A percentile compares a stretch with the other conserved stretches of the same genome.
phyloP scores from a whole-genome alignment of 2,797 vertebrate genomes.

The Aphelocoma californica region DNA sequence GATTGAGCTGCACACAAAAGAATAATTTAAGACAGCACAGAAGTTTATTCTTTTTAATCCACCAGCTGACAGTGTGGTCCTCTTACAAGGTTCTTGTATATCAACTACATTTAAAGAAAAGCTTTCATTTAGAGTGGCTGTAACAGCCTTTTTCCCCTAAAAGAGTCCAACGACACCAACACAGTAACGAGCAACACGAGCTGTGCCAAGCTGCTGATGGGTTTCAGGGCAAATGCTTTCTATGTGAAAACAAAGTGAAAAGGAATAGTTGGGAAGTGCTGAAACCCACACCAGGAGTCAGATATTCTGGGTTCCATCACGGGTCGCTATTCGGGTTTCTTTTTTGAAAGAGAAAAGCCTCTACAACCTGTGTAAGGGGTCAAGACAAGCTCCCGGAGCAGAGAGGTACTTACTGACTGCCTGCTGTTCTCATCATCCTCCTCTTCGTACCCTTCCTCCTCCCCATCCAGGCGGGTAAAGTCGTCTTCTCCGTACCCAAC shows the following conservation, averaged over 20 bases:
- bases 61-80: neutral
- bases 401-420: conserved; percentile 84
- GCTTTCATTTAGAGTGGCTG: neutral
- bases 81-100: rapidly evolving
- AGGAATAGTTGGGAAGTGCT: neutral
- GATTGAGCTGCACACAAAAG: neutral
- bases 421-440: conserved; percentile 90
- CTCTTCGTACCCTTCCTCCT: conserved; percentile 83
- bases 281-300: neutral
- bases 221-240: neutral
- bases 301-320: rapidly evolving
- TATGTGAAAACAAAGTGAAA: neutral
- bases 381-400: neutral
- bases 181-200: neutral
- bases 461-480: conserved; percentile 78
- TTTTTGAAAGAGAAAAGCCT: neutral
- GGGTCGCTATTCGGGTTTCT: too few relatives aligned
- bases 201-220: neutral
- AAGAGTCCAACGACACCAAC: neutral
- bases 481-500: conserved; percentile 89
- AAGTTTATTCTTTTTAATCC: neutral
- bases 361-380: rapidly evolving
- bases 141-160: neutral
- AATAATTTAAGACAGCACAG: neutral
- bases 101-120: rapidly evolving